These are phyloP conservation scores for Noturus placidus DNA, from an alignment of 2,113 vertebrate species.

Conservation along the genomic window DNA sequence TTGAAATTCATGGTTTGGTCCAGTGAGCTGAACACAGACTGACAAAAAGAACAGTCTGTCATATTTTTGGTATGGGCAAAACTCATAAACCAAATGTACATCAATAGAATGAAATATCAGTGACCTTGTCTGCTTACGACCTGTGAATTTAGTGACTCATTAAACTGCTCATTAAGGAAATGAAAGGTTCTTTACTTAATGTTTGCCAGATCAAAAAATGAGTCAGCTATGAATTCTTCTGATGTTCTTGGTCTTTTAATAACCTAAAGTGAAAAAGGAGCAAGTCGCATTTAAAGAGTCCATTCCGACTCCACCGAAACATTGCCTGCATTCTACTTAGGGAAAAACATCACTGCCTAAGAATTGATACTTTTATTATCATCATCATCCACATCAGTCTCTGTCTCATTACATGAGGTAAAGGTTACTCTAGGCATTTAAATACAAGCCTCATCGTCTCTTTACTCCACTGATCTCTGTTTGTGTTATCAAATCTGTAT, in stretches of 20 bases:
- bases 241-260: neutral
- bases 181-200: neutral
- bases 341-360: neutral
- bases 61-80: conserved; percentile 3
- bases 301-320: neutral
- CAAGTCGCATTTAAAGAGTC: neutral
- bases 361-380: neutral
- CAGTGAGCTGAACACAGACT: conserved; percentile 31
- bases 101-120: neutral
- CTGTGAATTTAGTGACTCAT: neutral
- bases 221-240: neutral
- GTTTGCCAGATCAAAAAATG: neutral
- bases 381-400: neutral
- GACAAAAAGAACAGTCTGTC: conserved; percentile 9
- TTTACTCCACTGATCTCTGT: neutral
- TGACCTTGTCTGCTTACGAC: neutral
- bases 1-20: conserved; percentile 12
- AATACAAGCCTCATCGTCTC: neutral
- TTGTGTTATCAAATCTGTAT: neutral
- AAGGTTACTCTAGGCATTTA: neutral
- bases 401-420: neutral
- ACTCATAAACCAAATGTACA: neutral
- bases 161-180: neutral
- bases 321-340: neutral
- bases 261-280: neutral